A percentile compares a stretch with the other conserved stretches of the same genome.
Conservation (phyloP, 2,113 vertebrate species). For the Puma concolor region DNA sequence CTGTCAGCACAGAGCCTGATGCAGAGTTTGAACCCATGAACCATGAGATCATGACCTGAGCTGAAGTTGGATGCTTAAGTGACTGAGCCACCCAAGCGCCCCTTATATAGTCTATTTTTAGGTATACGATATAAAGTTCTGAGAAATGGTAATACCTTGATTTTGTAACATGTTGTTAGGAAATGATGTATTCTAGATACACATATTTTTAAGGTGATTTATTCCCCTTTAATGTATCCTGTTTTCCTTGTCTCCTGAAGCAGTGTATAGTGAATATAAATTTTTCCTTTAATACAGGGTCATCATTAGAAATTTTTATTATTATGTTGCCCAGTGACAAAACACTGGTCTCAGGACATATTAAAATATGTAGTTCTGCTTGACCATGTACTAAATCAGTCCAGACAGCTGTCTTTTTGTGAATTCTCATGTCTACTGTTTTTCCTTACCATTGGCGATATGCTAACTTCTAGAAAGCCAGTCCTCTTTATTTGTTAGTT, state of each 20-base stretch:
- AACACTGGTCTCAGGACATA: background rate
- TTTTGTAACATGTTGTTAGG: background rate
- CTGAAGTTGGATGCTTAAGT: too few species aligned
- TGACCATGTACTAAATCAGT: background rate
- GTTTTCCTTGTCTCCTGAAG: background rate
- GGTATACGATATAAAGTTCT: background rate
- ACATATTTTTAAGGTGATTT: background rate
- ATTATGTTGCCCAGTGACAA: background rate
- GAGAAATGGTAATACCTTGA: background rate
- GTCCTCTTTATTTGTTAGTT: constrained; percentile 39
- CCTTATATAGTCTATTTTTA: background rate
- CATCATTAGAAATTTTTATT: constrained; percentile 22
- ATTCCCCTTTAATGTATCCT: background rate
- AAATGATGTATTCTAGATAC: background rate
- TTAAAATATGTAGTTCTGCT: background rate
- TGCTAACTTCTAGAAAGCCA: constrained; percentile 30
- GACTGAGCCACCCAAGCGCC: too few species aligned
- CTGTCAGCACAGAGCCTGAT: too few species aligned
- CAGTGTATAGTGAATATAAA: background rate
- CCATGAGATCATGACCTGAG: too few species aligned
- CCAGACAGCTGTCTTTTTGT: background rate
- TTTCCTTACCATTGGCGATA: background rate
- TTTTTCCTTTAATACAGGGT: background rate
- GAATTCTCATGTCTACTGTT: background rate
- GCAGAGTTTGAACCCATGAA: too few species aligned